A percentile compares a stretch with the other conserved stretches of the same genome.
These are phyloP conservation scores for Pollenia angustigena DNA, from an alignment of 2,888 invertebrate species.

Conservation along the genomic window DNA sequence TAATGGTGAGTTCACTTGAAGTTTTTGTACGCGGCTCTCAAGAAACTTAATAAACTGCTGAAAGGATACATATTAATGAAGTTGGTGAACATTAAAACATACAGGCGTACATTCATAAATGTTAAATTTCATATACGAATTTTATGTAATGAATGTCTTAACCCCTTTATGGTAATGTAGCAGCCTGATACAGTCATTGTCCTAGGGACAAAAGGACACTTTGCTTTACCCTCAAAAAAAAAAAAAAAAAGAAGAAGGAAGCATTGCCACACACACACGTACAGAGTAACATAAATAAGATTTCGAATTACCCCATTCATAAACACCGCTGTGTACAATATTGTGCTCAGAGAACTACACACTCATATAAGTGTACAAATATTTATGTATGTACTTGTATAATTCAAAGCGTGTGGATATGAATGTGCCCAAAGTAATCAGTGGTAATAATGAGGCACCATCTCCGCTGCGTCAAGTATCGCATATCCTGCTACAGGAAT, in stretches of 20 bases:
- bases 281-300: conserved; percentile 9
- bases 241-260: neutral
- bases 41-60: conserved; percentile 44
- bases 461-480: conserved; percentile 74
- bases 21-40: neutral
- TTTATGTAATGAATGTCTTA: conserved; percentile 79
- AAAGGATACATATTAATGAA: neutral
- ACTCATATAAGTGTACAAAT: conserved; percentile 9
- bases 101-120: conserved; percentile 20
- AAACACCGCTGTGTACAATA: conserved; percentile 23
- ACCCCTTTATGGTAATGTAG: conserved; percentile 82
- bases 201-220: conserved; percentile 81
- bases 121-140: conserved; percentile 42
- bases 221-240: conserved; percentile 40
- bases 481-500: conserved; percentile 72
- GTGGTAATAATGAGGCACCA: conserved; percentile 78
- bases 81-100: conserved; percentile 10
- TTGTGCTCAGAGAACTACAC: conserved; percentile 9
- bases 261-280: conserved; percentile 6
- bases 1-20: neutral
- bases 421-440: conserved; percentile 75
- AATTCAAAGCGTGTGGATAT: neutral
- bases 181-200: conserved; percentile 81
- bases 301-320: conserved; percentile 54
- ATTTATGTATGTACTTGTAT: neutral